Evolutionary conservation across 2,888 invertebrate genomes (phyloP).

Genomic region (Cerastis leucographa): DNA sequence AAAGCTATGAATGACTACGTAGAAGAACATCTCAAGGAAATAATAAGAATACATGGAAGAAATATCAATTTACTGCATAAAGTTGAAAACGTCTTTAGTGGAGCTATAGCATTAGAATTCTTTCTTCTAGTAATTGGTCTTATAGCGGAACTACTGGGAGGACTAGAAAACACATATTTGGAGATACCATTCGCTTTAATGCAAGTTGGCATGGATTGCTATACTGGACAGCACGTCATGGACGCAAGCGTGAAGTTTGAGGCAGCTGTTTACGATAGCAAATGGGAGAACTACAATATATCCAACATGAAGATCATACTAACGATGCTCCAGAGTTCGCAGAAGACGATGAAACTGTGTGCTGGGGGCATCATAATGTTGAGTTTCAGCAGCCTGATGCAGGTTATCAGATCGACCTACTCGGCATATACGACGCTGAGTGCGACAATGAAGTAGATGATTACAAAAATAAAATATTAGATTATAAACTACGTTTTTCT

Average conservation of each 20-base stretch:
- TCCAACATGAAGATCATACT: conserved; percentile 70
- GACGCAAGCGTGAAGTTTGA: conserved; percentile 67
- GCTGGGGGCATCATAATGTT: conserved; percentile 77
- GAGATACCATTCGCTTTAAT: conserved; percentile 74
- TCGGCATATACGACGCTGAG: conserved; percentile 79
- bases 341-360: conserved; percentile 76
- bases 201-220: conserved; percentile 73
- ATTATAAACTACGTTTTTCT: background rate
- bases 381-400: conserved; percentile 76
- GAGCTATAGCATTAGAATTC: conserved; percentile 74
- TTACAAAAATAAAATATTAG: background rate
- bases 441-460: conserved; percentile 67
- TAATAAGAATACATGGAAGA: conserved; percentile 53
- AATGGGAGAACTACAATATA: conserved; percentile 69
- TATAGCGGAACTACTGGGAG: conserved; percentile 75
- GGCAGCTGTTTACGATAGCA: conserved; percentile 67
- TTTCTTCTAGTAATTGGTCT: conserved; percentile 69
- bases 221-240: conserved; percentile 69
- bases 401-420: conserved; percentile 75
- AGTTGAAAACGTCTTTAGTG: conserved; percentile 69
- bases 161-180: conserved; percentile 75
- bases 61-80: conserved; percentile 68
- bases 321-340: conserved; percentile 77
- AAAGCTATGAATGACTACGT: conserved; percentile 51
- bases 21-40: conserved; percentile 42